phyloP scores from a whole-genome alignment of 2,888 invertebrate species.

The Melanophora roralis region DNA sequence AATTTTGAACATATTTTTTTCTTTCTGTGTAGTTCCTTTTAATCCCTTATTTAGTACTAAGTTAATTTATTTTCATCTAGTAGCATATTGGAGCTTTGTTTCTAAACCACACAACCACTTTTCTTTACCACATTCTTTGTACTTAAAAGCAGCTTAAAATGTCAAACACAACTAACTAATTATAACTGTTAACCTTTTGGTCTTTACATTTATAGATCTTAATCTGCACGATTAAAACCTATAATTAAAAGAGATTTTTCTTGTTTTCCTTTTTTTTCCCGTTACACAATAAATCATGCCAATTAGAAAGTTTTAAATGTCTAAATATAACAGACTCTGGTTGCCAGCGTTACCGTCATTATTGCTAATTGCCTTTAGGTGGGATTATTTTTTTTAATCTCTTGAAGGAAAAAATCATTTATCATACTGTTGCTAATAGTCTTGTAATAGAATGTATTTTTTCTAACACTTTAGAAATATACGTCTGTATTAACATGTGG shows the following conservation, averaged over 20 bases:
- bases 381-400: background rate
- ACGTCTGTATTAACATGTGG: background rate
- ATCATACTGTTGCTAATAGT: constrained; percentile 29
- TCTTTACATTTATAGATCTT: background rate
- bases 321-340: background rate
- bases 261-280: background rate
- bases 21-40: no score
- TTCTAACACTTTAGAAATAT: background rate
- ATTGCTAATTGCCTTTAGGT: background rate
- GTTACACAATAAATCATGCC: background rate
- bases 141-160: background rate
- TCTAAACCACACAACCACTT: background rate
- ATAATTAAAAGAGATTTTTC: constrained; percentile 5
- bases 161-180: background rate
- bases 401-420: constrained; percentile 12
- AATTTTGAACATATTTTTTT: no score
- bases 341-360: background rate
- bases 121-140: background rate
- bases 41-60: no score
- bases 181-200: background rate
- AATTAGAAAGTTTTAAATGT: constrained; percentile 21
- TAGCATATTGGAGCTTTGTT: no score
- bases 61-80: no score
- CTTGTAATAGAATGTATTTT: background rate
- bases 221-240: background rate